phyloP scores from a whole-genome alignment of 64 coral and sea anemone species.

The Cladopsammia gracilis region DNA sequence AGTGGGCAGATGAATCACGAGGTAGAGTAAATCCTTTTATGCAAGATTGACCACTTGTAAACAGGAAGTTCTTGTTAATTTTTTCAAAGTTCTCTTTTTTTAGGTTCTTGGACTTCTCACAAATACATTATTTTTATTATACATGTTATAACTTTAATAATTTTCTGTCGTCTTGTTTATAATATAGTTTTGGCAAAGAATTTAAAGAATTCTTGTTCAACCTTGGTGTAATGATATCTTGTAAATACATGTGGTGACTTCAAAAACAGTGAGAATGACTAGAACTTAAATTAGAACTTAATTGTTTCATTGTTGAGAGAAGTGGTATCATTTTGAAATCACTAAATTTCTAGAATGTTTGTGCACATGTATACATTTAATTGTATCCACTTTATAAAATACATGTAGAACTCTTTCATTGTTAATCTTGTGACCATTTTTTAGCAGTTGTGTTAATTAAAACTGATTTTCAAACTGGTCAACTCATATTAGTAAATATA shows the following conservation, averaged over 20 bases:
- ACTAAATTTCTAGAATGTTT: not conserved
- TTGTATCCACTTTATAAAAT: too few species aligned
- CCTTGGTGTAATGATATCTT: not conserved
- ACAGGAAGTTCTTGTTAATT: slow-evolving; percentile 23
- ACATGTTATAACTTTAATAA: too few species aligned
- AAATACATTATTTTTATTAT: too few species aligned
- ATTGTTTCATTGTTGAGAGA: not conserved
- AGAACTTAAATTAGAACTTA: not conserved
- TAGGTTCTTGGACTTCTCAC: too few species aligned
- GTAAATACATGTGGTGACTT: not conserved
- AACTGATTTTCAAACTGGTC: not conserved
- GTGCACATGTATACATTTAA: not conserved
- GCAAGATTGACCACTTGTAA: slow-evolving; percentile 6
- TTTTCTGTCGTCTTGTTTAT: too few species aligned
- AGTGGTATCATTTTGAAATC: not conserved
- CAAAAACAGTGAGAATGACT: not conserved
- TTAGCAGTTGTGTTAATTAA: not conserved
- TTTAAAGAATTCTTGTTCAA: not conserved
- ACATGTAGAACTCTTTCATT: not conserved
- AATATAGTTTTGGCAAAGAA: not conserved
- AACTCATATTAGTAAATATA: not conserved
- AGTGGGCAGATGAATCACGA: not conserved
- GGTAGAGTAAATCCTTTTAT: slow-evolving; percentile 16
- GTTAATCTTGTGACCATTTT: too few species aligned
- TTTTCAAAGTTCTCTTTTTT: not conserved